phyloP scores from a whole-genome alignment of 2,113 vertebrate species.

The Myotis yumanensis region DNA sequence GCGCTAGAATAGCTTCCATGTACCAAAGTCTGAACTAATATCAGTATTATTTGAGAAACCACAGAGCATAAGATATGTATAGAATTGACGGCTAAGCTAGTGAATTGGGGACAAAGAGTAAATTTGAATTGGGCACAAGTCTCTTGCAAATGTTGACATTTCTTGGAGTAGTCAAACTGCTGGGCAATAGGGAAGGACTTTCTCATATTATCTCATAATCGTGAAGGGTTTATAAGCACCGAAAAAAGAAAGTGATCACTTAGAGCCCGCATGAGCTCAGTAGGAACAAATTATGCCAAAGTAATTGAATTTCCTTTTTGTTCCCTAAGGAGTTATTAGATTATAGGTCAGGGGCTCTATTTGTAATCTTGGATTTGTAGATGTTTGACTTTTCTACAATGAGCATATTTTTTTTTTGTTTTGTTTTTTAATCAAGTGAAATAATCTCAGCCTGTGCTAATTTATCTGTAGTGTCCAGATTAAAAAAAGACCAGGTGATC shows the following conservation, averaged over 20 bases:
- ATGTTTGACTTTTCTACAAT: conserved; percentile 29
- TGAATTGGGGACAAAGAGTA: neutral
- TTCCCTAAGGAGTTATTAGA: conserved; percentile 56
- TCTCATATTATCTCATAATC: neutral
- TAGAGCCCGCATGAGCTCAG: conserved; percentile 25
- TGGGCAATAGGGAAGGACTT: neutral
- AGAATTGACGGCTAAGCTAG: neutral
- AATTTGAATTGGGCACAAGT: neutral
- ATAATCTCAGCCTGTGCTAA: neutral
- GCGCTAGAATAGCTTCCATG: neutral
- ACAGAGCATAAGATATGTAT: neutral
- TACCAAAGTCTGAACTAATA: neutral
- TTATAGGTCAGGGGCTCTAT: conserved; percentile 37
- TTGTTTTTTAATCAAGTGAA: conserved; percentile 38
- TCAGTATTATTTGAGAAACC: neutral
- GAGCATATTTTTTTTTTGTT: neutral
- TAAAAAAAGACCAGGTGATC: neutral
- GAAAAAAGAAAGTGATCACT: conserved; percentile 42
- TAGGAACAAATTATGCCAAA: conserved; percentile 63
- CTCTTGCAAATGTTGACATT: neutral
- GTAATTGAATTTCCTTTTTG: conserved; percentile 69
- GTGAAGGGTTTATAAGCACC: neutral
- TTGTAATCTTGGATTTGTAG: conserved; percentile 47
- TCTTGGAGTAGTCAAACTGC: neutral
- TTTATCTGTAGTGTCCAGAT: neutral